Evolutionary conservation across 2,888 invertebrate species (phyloP).

Genomic region (Phalera bucephala): DNA sequence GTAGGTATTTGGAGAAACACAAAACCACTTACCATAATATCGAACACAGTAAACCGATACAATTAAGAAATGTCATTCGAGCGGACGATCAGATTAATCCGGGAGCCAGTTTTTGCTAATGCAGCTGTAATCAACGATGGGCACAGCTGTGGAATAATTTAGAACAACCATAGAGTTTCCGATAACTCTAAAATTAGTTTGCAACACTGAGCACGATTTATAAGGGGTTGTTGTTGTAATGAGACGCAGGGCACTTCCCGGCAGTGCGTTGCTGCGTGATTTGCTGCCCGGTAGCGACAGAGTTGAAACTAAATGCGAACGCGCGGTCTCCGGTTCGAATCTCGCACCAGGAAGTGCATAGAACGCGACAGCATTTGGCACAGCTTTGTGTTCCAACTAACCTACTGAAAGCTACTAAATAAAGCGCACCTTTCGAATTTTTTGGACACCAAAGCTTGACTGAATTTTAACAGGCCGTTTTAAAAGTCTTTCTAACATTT

Average conservation of each 20-base stretch:
- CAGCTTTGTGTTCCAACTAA: conserved; percentile 46
- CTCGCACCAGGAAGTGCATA: conserved; percentile 56
- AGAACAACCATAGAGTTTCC: conserved; percentile 44
- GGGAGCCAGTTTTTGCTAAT: conserved; percentile 38
- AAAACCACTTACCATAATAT: conserved; percentile 59
- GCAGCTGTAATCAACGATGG: conserved; percentile 30
- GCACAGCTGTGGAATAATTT: conserved; percentile 44
- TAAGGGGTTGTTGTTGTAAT: conserved; percentile 48
- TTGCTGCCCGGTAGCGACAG: conserved; percentile 41
- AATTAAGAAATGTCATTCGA: conserved; percentile 56
- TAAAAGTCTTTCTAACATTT: no score
- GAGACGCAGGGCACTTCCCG: conserved; percentile 45
- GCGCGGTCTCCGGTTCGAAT: conserved; percentile 35
- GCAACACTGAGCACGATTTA: conserved; percentile 45
- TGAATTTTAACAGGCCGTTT: no score
- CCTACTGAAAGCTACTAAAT: conserved; percentile 41
- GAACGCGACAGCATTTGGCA: conserved; percentile 54
- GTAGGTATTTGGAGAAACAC: conserved; percentile 35
- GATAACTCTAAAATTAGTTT: conserved; percentile 56
- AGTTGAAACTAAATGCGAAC: conserved; percentile 43
- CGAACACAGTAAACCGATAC: conserved; percentile 45
- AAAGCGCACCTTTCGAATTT: conserved; percentile 23
- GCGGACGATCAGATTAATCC: conserved; percentile 35
- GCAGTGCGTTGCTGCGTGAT: conserved; percentile 31
- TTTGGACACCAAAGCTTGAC: conserved; percentile 13